These are phyloP conservation scores for Hylia prasina DNA, from an alignment of 2,113 vertebrate species.

Conservation along the genomic window DNA sequence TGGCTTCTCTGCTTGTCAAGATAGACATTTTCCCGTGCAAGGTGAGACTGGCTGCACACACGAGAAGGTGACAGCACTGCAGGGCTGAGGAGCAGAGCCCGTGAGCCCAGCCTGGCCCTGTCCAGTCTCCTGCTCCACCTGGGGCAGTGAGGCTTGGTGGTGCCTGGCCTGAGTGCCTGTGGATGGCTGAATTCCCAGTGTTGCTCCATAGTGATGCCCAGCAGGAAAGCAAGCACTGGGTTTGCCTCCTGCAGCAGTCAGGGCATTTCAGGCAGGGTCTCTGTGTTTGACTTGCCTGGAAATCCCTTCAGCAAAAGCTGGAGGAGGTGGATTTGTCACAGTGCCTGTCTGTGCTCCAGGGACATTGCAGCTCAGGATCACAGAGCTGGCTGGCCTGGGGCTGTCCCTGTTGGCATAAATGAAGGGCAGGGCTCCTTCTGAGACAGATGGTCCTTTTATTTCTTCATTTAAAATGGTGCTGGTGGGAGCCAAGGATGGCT, in stretches of 20 bases:
- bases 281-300: not conserved
- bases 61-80: rapidly evolving
- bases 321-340: not conserved
- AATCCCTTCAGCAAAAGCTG: not conserved
- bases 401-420: not conserved
- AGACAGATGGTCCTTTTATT: not conserved
- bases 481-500: not conserved
- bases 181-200: not conserved
- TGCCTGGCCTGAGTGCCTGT: not conserved
- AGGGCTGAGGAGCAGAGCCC: not conserved
- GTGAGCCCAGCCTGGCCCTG: not conserved
- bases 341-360: not conserved
- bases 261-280: not conserved
- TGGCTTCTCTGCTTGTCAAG: slow-evolving; percentile 91
- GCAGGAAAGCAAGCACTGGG: not conserved
- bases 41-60: slow-evolving; percentile 64
- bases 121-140: not conserved
- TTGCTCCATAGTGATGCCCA: not conserved
- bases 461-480: not conserved
- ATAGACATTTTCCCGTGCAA: slow-evolving; percentile 84
- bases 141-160: rapidly evolving
- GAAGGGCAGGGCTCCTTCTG: not conserved
- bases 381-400: rapidly evolving
- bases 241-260: not conserved
- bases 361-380: not conserved